Base-by-base conservation (phyloP, 1,140 invertebrate species). In the Neodiprion fabricii region DNA sequence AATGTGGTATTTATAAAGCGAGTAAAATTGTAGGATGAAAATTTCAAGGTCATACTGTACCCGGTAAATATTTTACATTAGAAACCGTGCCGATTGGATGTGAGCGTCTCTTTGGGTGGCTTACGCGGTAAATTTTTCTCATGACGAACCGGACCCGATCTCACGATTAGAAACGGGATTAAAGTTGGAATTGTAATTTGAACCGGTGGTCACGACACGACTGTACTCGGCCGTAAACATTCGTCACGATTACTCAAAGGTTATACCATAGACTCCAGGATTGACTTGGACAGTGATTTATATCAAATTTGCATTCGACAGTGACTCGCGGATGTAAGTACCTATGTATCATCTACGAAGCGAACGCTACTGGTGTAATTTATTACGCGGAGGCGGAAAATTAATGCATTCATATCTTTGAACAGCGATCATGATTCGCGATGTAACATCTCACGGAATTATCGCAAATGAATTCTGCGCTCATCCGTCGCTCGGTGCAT, bases 291-390 rank as follows among this genome's bases (percentile, higher is more conserved):
- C 49, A 75, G 69, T 65, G 74, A 78, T 78, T 78, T 78, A 77
- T 75, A 78, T 78, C 69, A 78, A 78, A 78, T 78, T 78, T 76
- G 76, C 77, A 78, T 78, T 70, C 75, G 72, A 67, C 74, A 75
- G 71, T 77, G 72, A 77, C 76, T 77, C 67, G 68, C 74, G 72
- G 49, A 68, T 12, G 53, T 74, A 47, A 47, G 12, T 40, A 21
- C 17, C 17, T 21, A 40, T 40, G 28, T 40, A 40, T 40, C 70
- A 66, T 47, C 48, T 12, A 74, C 70, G 17, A 12, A 48, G 14
- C 53, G 71, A 50, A 53, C 21, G 66, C 67, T 10, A 17, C 40
- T 40, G 28, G 28, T 65, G 23, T 28, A 17, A 67, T 28, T 17
- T 40, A 23, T 65, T n/a, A 23, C 47, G 9, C 23, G 23, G 40